Evolutionary conservation across 1,140 invertebrate genomes (phyloP).

Genomic region (Lineus longissimus): DNA sequence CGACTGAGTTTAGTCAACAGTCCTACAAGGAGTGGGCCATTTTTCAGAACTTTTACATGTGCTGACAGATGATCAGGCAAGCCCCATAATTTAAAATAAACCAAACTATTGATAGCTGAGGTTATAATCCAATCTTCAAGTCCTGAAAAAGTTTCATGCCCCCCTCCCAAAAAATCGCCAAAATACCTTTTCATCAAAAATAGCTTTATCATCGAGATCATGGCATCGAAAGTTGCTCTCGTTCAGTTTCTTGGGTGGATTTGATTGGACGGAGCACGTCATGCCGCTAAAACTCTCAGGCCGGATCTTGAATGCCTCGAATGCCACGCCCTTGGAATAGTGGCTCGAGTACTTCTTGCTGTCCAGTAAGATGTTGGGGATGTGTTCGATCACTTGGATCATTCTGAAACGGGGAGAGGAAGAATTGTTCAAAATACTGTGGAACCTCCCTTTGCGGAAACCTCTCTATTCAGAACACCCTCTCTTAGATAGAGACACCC

Average conservation of each 20-base stretch:
- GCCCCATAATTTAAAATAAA: no score
- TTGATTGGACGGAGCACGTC: slow-evolving; percentile 68
- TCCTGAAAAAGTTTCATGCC: no score
- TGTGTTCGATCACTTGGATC: slow-evolving; percentile 20
- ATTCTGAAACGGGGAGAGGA: slow-evolving; percentile 20
- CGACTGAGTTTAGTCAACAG: no score
- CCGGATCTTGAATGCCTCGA: slow-evolving; percentile 68
- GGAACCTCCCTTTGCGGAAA: slow-evolving; percentile 59
- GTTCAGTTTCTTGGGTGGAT: background rate
- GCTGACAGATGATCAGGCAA: no score
- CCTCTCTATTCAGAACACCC: no score
- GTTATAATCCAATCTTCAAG: no score
- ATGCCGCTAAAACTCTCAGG: slow-evolving; percentile 68
- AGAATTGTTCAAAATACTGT: slow-evolving; percentile 47
- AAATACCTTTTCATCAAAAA: no score
- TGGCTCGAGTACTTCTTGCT: slow-evolving; percentile 8
- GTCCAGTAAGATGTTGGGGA: slow-evolving; percentile 19
- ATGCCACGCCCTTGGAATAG: slow-evolving; percentile 59
- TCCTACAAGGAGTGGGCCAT: no score
- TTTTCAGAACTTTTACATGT: no score
- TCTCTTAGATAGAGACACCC: no score
- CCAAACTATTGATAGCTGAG: no score
- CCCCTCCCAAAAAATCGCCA: no score
- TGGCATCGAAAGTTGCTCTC: background rate
- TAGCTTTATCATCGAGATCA: background rate